Conservation (phyloP, 2,888 invertebrate species). For the Cheilosia scutellata region DNA sequence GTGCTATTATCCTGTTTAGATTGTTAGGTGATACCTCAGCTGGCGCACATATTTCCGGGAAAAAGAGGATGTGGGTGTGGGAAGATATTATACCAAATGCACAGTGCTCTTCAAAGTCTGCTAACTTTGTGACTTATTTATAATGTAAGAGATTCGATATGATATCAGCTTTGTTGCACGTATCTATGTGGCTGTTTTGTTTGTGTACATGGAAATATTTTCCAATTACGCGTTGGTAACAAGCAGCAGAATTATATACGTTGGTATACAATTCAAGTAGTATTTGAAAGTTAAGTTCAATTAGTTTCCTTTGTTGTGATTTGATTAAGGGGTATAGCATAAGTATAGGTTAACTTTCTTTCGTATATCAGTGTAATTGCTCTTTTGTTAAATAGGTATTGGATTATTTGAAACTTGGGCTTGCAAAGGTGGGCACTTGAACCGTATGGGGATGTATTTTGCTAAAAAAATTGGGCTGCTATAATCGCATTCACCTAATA, state of each 20-base stretch:
- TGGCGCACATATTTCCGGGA: slow-evolving; percentile 37
- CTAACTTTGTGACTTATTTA: slow-evolving; percentile 44
- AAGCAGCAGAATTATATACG: neutral
- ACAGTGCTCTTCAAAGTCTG: slow-evolving; percentile 19
- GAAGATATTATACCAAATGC: neutral
- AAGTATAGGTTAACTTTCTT: slow-evolving; percentile 27
- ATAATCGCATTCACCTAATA: no score
- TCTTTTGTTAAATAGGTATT: neutral
- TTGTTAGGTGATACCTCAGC: slow-evolving; percentile 42
- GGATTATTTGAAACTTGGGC: neutral
- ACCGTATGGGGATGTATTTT: no score
- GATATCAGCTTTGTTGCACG: neutral
- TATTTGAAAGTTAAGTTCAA: slow-evolving; percentile 8
- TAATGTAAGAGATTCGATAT: slow-evolving; percentile 19
- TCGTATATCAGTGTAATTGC: neutral
- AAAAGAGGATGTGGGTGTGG: slow-evolving; percentile 6
- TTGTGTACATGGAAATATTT: slow-evolving; percentile 10
- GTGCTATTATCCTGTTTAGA: slow-evolving; percentile 33
- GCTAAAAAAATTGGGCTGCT: no score
- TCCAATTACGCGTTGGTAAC: slow-evolving; percentile 24
- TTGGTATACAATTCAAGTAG: slow-evolving; percentile 12
- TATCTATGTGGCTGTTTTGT: neutral
- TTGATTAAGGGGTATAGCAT: slow-evolving; percentile 24
- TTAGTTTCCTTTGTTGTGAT: slow-evolving; percentile 40
- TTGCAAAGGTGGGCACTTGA: neutral